Conservation (phyloP, 1,140 invertebrate species). For the Plutomurus gul region DNA sequence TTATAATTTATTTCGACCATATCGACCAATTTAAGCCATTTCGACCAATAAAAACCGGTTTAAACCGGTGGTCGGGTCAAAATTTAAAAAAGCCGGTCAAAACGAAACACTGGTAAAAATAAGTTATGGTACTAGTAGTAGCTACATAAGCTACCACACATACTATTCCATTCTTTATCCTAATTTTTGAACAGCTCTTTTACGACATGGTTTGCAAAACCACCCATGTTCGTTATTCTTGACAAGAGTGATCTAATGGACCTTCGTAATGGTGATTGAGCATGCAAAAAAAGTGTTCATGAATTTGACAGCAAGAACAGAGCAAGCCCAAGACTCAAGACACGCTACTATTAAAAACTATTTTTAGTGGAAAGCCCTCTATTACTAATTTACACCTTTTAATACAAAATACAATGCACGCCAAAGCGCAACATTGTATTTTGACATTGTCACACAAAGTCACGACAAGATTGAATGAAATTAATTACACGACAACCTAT, state of each 20-base stretch:
- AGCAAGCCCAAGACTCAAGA: neutral
- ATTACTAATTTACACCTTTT: neutral
- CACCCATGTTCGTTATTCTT: too few relatives aligned
- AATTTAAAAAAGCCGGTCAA: too few relatives aligned
- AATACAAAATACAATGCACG: neutral
- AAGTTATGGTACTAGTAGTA: too few relatives aligned
- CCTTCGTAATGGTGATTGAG: conserved; percentile 4
- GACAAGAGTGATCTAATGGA: neutral
- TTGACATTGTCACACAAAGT: neutral
- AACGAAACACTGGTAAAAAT: too few relatives aligned
- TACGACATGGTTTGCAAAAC: neutral
- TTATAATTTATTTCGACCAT: too few relatives aligned
- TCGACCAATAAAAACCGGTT: too few relatives aligned
- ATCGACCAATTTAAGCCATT: too few relatives aligned
- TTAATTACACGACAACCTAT: neutral
- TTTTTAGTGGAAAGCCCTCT: neutral
- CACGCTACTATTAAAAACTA: neutral
- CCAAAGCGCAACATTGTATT: neutral
- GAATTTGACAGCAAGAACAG: conserved; percentile 4
- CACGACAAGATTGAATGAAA: conserved; percentile 18
- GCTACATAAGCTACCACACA: too few relatives aligned
- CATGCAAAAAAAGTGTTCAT: neutral
- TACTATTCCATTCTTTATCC: too few relatives aligned
- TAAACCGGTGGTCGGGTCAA: too few relatives aligned
- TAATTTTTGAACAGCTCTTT: neutral